Evolutionary conservation across 2,113 vertebrate species (phyloP).

Genomic region (Columba janthina): DNA sequence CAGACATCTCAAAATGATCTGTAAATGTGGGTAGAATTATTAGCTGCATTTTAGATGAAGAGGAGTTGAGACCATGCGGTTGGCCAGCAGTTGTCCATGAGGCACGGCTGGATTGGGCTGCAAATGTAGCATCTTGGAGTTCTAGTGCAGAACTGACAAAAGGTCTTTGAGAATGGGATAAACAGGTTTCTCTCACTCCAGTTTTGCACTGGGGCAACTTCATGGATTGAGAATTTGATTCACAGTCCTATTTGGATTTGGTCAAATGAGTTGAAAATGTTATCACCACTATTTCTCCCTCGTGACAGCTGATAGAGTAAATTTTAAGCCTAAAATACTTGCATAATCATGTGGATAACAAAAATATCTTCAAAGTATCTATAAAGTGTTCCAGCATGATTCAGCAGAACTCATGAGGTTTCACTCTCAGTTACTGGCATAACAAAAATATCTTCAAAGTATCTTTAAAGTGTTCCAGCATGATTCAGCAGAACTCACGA

Average conservation of each 20-base stretch:
- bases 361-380: neutral
- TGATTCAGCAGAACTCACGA: neutral
- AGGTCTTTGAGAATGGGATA: neutral
- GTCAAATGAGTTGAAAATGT: neutral
- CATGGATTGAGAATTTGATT: neutral
- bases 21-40: neutral
- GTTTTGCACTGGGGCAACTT: neutral
- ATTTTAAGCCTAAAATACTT: neutral
- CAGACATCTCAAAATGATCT: conserved; percentile 35
- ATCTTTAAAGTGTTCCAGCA: neutral
- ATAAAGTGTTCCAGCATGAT: neutral
- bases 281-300: neutral
- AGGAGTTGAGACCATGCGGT: neutral
- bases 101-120: neutral
- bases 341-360: neutral
- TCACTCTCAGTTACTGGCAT: neutral
- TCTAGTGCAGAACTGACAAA: neutral
- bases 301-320: neutral
- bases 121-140: neutral
- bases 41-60: neutral
- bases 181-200: neutral
- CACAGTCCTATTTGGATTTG: neutral
- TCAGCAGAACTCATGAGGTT: neutral
- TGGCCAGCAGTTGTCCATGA: neutral
- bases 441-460: neutral